phyloP scores from a whole-genome alignment of 2,888 invertebrate genomes.

The Campopleginae sp. region DNA sequence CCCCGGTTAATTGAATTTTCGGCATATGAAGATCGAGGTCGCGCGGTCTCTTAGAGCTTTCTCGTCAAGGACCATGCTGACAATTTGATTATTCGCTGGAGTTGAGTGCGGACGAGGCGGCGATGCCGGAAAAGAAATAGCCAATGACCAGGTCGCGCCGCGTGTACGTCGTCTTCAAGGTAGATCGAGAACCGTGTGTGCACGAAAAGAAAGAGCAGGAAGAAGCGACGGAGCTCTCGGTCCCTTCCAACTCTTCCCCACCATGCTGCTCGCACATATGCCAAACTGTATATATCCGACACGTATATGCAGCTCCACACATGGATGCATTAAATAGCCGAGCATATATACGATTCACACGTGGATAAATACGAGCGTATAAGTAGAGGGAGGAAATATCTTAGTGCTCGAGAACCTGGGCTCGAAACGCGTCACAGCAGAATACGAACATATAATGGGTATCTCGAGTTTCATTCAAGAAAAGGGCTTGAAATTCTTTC shows the following conservation, averaged over 20 bases:
- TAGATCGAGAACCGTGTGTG: slow-evolving; percentile 5
- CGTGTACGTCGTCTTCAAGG: no score
- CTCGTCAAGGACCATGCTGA: background rate
- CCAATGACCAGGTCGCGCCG: background rate
- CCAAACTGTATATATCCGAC: background rate
- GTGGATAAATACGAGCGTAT: background rate
- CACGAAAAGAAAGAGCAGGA: background rate
- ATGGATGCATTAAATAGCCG: background rate
- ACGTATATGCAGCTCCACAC: background rate
- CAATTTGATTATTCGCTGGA: background rate
- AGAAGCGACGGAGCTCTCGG: slow-evolving; percentile 16
- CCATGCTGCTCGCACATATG: background rate
- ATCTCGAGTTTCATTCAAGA: background rate
- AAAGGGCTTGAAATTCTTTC: background rate
- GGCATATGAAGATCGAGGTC: background rate
- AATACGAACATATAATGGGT: background rate
- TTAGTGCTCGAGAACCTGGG: background rate
- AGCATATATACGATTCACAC: background rate
- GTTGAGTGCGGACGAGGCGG: background rate
- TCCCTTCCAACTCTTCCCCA: background rate
- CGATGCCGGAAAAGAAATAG: background rate
- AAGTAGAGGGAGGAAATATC: background rate
- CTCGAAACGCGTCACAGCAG: slow-evolving; percentile 8
- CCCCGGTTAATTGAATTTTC: background rate
- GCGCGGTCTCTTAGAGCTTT: background rate